phyloP scores from a whole-genome alignment of 1,140 invertebrate genomes.

The Palaemon carinicauda region DNA sequence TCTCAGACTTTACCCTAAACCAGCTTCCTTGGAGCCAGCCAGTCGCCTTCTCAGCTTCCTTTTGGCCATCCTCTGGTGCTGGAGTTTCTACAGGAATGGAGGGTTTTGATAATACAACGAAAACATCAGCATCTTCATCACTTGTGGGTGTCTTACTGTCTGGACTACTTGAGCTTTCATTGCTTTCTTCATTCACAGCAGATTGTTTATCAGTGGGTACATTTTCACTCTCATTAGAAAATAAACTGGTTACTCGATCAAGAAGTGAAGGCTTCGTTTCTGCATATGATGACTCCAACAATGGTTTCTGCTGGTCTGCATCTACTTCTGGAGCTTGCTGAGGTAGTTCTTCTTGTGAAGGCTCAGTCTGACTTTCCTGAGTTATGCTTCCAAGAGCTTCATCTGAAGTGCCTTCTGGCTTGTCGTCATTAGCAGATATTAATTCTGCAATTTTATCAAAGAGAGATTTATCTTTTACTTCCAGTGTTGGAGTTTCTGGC shows the following conservation, averaged over 20 bases:
- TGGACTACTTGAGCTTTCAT: not conserved
- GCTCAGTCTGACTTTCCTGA: no score
- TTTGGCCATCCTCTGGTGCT: not conserved
- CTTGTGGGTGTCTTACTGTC: no score
- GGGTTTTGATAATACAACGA: not conserved
- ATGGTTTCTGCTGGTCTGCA: no score
- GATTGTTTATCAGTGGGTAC: not conserved
- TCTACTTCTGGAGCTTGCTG: no score
- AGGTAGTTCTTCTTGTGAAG: no score
- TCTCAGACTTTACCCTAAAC: not conserved
- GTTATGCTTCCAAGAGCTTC: not conserved
- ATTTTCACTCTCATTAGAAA: not conserved
- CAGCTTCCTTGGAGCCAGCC: not conserved
- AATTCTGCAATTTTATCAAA: not conserved
- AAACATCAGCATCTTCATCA: not conserved
- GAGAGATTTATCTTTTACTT: not conserved
- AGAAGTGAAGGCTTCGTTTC: not conserved
- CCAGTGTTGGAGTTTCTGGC: not conserved
- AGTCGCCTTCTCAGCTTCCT: not conserved
- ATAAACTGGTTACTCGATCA: not conserved
- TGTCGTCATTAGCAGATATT: not conserved
- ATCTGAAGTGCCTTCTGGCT: not conserved
- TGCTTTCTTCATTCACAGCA: not conserved
- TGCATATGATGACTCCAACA: not conserved
- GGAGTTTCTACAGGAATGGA: not conserved